These are phyloP conservation scores for Clarias platycephalus DNA, from an alignment of 2,797 vertebrate species.

Conservation along the genomic window DNA sequence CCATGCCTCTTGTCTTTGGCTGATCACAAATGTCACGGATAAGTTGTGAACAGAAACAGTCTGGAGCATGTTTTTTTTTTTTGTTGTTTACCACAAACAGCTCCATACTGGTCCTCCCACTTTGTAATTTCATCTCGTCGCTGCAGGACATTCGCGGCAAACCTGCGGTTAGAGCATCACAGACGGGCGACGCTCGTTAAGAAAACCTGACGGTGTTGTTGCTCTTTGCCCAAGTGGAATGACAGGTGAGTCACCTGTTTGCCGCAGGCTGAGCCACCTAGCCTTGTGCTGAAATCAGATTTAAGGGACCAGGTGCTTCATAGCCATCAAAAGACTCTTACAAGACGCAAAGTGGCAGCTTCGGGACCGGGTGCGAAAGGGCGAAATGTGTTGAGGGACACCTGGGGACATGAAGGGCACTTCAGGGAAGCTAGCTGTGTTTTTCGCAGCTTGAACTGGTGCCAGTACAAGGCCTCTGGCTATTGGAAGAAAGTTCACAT, in stretches of 20 bases:
- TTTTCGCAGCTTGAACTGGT: constrained; percentile 25
- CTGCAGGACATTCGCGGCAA: constrained; percentile 27
- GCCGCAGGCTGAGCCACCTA: constrained; percentile 26
- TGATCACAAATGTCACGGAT: not conserved
- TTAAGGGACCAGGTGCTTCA: constrained; percentile 21
- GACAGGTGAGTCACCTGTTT: constrained; percentile 32
- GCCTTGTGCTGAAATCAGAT: constrained; percentile 11
- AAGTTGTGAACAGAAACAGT: not conserved
- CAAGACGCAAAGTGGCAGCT: not conserved
- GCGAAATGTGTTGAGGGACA: constrained; percentile 21
- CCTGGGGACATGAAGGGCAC: constrained; percentile 4
- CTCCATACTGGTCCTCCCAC: constrained; percentile 25
- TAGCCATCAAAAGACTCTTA: constrained; percentile 33
- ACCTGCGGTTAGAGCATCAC: not conserved
- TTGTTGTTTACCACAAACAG: constrained; percentile 41
- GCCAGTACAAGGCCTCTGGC: constrained; percentile 11
- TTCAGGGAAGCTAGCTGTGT: constrained; percentile 7
- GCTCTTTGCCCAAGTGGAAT: constrained; percentile 18
- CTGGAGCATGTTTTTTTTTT: not conserved
- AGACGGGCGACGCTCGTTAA: not conserved
- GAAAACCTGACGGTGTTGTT: constrained; percentile 16
- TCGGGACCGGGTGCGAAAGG: constrained; percentile 18
- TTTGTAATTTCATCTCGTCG: constrained; percentile 37
- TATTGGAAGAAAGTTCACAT: constrained; percentile 15
- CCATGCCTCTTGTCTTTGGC: not conserved